Base-by-base conservation (phyloP, 2,888 invertebrate genomes). In the Bombylius discolor region DNA sequence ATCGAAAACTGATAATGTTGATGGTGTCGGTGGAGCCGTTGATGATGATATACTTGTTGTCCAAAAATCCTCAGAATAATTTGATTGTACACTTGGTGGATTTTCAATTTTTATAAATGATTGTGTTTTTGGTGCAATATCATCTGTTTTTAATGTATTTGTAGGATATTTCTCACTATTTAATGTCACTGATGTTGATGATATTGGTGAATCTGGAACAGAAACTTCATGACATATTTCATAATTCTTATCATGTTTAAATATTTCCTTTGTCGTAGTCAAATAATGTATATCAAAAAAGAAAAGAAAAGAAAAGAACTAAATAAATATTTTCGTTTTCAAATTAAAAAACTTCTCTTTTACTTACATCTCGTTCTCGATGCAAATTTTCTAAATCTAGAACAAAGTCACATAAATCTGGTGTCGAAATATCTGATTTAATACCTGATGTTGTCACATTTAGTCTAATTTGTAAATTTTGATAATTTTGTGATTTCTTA, bases 1-100 rank as follows among this genome's bases (percentile, higher is more conserved):
- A 42, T 23, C 9, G 9, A 8, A 8, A 45, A 23, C 45, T 55
- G 49, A 42, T 34, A 34, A 23, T 9, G 33, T 52, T 12, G 47
- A 47, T 31, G 55, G 55, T 55, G 55, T 55, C 39, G 55, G 47
- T 39, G 55, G 55, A n/a, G 55, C 55, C 14, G 55, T 55, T 31
- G 50, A 51, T 23, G 32, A 51, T 23, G 39, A 23, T 13, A 45
- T 55, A n/a, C 50, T 55, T 5, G 55, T 47, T 44, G 46, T 34
- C 12, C 46, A 33, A 31, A 45, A 42, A 13, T 54, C 48, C 12
- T 50, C 50, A 31, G 50, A 50, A 8, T 13, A 12, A 32, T 47
- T 36, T 39, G 55, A 55, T 39, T 47, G 36, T 9, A 50, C 55
- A 51, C 49, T 54, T 33, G 47, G 47, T 31, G 33, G 39, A 39